phyloP scores from a whole-genome alignment of 2,888 invertebrate species.

The Ditula angustiorana region DNA sequence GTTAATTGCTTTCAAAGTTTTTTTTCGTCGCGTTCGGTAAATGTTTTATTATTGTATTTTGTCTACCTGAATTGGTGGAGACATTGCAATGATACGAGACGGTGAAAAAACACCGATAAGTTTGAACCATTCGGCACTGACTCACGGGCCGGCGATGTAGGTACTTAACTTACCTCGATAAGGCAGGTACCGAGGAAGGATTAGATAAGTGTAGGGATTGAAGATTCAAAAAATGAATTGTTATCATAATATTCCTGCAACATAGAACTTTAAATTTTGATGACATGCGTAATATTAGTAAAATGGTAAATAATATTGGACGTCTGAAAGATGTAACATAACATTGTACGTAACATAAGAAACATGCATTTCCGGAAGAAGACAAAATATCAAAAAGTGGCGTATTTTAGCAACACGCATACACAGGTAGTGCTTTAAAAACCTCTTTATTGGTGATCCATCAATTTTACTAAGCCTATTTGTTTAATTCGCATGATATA shows the following conservation, averaged over 20 bases:
- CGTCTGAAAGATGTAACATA: no score
- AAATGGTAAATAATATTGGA: no score
- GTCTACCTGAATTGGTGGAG: constrained; percentile 79
- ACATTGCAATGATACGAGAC: constrained; percentile 66
- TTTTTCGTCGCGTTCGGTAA: constrained; percentile 63
- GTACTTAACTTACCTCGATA: constrained; percentile 54
- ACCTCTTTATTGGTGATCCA: no score
- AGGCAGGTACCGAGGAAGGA: constrained; percentile 57
- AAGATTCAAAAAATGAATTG: neutral
- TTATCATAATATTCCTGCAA: neutral
- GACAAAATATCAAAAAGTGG: no score
- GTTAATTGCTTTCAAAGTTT: constrained; percentile 80
- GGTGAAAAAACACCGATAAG: constrained; percentile 62
- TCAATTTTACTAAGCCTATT: no score
- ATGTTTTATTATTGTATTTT: constrained; percentile 77
- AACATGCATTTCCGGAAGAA: no score
- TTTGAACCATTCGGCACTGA: constrained; percentile 52
- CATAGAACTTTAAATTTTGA: neutral
- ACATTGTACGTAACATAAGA: no score
- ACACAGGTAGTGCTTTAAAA: no score
- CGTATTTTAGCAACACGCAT: no score
- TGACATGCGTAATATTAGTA: no score
- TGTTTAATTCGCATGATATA: no score
- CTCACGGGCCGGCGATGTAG: constrained; percentile 66
- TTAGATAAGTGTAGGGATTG: constrained; percentile 16